A percentile compares a stretch with the other conserved stretches of the same genome.
Conservation (phyloP, 2,113 vertebrate genomes). For the Grus americana region DNA sequence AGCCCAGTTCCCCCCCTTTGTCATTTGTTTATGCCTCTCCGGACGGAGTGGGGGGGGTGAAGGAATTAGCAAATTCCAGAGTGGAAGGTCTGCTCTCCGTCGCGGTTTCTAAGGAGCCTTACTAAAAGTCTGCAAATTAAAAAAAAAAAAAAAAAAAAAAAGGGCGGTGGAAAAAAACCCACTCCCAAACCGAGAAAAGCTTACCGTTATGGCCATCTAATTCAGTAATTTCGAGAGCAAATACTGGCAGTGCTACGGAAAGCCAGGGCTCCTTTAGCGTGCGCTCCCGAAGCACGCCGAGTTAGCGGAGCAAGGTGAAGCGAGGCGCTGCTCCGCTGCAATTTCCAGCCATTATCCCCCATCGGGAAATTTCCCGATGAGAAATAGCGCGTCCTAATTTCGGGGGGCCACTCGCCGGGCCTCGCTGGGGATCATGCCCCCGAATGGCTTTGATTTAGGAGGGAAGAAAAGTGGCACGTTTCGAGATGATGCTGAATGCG, state of each 20-base stretch:
- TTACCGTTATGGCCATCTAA: constrained; percentile 32
- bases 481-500: neutral
- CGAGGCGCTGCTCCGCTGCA: neutral
- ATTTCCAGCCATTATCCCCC: neutral
- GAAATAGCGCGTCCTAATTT: neutral
- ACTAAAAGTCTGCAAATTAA: neutral
- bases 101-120: constrained; percentile 9
- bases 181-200: neutral
- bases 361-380: neutral
- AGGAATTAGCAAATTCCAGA: neutral
- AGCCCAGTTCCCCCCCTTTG: neutral
- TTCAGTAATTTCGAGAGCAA: neutral
- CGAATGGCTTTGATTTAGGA: neutral
- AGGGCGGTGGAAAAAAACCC: neutral
- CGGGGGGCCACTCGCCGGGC: neutral
- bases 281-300: neutral
- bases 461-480: neutral
- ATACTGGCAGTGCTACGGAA: neutral
- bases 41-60: neutral
- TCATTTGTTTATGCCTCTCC: constrained; percentile 8
- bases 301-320: neutral
- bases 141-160: neutral
- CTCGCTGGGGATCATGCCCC: neutral
- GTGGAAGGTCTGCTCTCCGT: neutral
- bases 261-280: neutral